A percentile compares a stretch with the other conserved stretches of the same genome.
phyloP scores from a whole-genome alignment of 2,797 vertebrate genomes.

The Sebastes iracundus region DNA sequence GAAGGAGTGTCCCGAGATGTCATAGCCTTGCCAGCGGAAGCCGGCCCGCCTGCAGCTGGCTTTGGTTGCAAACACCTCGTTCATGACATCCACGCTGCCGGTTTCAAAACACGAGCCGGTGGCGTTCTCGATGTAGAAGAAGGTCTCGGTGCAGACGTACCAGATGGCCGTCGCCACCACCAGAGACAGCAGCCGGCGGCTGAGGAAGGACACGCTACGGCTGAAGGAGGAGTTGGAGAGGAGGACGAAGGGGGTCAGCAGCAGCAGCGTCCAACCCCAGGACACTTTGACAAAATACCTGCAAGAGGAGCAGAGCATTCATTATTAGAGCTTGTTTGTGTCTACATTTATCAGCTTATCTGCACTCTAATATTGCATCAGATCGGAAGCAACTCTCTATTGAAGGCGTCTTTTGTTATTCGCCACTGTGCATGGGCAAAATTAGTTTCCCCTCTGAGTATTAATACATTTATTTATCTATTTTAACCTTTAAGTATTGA shows the following conservation, averaged over 20 bases:
- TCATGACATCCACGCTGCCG: background rate
- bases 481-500: background rate
- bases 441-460: background rate
- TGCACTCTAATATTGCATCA: background rate
- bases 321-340: background rate
- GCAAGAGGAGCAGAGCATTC: conserved; percentile 1
- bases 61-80: conserved; percentile 74
- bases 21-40: conserved; percentile 88
- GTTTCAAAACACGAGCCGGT: conserved; percentile 86
- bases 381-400: background rate
- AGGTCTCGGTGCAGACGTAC: conserved; percentile 87
- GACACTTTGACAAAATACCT: conserved; percentile 97
- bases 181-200: conserved; percentile 83
- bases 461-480: background rate
- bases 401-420: background rate
- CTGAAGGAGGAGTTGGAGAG: conserved; percentile 84
- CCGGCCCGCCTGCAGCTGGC: conserved; percentile 82
- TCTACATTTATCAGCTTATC: background rate
- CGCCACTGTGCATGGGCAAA: background rate
- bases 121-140: conserved; percentile 87
- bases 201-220: conserved; percentile 65
- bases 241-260: conserved; percentile 91
- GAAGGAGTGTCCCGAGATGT: conserved; percentile 97
- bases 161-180: conserved; percentile 89
- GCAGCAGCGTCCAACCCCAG: conserved; percentile 94